A percentile compares a stretch with the other conserved stretches of the same genome.
Evolutionary conservation across 35 echinoderm and acorn worm genomes (phyloP).

Genomic region (Diadema setosum): DNA sequence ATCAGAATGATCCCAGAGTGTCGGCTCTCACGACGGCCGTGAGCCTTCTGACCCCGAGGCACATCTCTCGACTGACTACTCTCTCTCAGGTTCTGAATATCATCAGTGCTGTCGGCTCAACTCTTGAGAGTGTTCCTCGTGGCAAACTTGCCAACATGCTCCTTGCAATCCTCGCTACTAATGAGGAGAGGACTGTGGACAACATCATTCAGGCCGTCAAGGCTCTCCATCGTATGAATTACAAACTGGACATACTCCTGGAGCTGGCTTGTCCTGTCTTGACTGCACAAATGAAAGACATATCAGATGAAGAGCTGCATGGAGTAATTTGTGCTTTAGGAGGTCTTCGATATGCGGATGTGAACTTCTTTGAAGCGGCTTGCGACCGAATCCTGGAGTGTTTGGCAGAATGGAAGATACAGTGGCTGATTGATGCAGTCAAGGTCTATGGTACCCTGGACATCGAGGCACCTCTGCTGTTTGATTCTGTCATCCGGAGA

Average conservation of each 20-base stretch:
- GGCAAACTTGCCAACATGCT: constrained; percentile 1
- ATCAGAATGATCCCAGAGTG: not conserved
- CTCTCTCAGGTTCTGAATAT: not conserved
- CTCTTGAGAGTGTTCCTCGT: not conserved
- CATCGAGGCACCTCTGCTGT: not conserved
- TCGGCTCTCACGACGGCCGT: not conserved
- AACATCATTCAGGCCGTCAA: not conserved
- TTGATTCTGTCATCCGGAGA: not conserved
- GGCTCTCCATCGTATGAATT: not conserved
- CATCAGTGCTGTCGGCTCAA: not conserved
- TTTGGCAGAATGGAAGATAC: not conserved
- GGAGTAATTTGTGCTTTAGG: not conserved
- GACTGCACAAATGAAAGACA: not conserved
- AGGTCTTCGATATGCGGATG: not conserved
- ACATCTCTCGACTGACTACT: not conserved
- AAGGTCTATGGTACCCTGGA: not conserved
- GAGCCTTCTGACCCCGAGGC: not conserved
- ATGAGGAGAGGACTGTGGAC: not conserved
- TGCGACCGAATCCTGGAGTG: not conserved
- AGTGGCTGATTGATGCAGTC: not conserved
- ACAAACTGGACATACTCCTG: not conserved
- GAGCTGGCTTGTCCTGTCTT: not conserved
- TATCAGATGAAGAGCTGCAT: not conserved
- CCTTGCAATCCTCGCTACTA: not conserved
- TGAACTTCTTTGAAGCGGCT: not conserved